phyloP scores from a whole-genome alignment of 2,113 vertebrate species.

The human (Homo sapiens) region DNA sequence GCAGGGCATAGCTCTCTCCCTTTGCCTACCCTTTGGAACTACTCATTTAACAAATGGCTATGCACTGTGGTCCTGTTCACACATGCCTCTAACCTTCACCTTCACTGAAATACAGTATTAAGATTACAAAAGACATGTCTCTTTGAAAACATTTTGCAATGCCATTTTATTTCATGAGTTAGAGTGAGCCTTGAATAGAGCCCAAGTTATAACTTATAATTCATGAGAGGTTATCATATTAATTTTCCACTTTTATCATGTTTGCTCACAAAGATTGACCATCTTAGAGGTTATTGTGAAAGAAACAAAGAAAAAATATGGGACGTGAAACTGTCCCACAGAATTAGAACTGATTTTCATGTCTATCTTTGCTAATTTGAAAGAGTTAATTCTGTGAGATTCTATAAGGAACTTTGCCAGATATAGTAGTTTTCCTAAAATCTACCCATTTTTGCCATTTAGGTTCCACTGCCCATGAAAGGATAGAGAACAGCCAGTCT shows the following conservation, averaged over 20 bases:
- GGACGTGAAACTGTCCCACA: not conserved
- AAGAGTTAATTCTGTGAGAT: not conserved
- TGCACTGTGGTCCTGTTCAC: too few species aligned
- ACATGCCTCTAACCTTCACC: not conserved
- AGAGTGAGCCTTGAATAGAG: not conserved
- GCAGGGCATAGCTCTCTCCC: not conserved
- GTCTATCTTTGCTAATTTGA: not conserved
- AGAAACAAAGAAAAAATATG: slow-evolving; percentile 27
- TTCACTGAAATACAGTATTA: not conserved
- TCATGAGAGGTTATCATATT: not conserved
- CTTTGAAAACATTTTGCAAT: not conserved
- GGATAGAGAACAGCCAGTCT: not conserved
- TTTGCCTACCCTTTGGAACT: not conserved
- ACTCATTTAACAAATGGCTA: not conserved
- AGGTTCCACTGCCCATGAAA: not conserved
- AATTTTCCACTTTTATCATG: slow-evolving; percentile 25
- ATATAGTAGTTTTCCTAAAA: not conserved
- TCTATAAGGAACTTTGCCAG: not conserved
- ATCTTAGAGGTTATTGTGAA: not conserved
- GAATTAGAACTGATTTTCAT: not conserved
- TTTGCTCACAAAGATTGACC: not conserved
- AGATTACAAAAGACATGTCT: not conserved
- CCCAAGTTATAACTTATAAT: not conserved
- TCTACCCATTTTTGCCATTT: not conserved
- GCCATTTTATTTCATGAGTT: not conserved